Percentiles rank a stretch among this genome's conserved stretches.
Evolutionary conservation across 2,888 invertebrate genomes (phyloP).

Genomic region (Caenorhabditis doughertyi): DNA sequence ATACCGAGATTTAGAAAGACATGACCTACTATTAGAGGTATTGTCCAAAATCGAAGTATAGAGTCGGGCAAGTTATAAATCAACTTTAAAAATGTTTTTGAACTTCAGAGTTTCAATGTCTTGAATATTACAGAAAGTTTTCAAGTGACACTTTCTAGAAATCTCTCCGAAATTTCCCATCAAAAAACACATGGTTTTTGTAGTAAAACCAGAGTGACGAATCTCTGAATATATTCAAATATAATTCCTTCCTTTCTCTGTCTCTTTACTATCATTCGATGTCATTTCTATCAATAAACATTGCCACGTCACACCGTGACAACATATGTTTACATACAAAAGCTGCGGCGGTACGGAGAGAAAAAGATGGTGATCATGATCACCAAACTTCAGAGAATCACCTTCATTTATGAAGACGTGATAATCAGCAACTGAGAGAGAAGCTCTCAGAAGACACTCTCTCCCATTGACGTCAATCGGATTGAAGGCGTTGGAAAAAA

Average conservation of each 20-base stretch:
- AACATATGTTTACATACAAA: conserved; percentile 30
- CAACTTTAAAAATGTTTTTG: too few species aligned
- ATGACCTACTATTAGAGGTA: too few species aligned
- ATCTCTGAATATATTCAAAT: not conserved
- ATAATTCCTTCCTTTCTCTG: not conserved
- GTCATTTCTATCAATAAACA: conserved; percentile 34
- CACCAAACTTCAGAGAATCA: not conserved
- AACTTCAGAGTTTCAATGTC: too few species aligned
- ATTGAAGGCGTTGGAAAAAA: conserved; percentile 2
- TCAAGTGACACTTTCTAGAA: too few species aligned
- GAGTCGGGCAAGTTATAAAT: too few species aligned
- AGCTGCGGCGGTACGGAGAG: not conserved
- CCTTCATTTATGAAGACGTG: not conserved
- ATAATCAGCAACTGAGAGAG: conserved; percentile 7
- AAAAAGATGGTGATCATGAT: conserved; percentile 13
- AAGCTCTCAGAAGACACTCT: conserved; percentile 16
- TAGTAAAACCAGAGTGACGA: not conserved
- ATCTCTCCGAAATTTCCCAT: too few species aligned
- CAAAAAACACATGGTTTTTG: too few species aligned
- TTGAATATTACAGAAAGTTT: too few species aligned
- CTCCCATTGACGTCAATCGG: conserved; percentile 53
- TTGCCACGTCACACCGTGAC: conserved; percentile 48
- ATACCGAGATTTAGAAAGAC: too few species aligned
- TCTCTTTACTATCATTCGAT: not conserved
- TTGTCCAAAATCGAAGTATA: too few species aligned